A percentile compares a stretch with the other conserved stretches of the same genome.
Evolutionary conservation across 2,113 vertebrate genomes (phyloP).

Genomic region (Hyperopisus bebe): DNA sequence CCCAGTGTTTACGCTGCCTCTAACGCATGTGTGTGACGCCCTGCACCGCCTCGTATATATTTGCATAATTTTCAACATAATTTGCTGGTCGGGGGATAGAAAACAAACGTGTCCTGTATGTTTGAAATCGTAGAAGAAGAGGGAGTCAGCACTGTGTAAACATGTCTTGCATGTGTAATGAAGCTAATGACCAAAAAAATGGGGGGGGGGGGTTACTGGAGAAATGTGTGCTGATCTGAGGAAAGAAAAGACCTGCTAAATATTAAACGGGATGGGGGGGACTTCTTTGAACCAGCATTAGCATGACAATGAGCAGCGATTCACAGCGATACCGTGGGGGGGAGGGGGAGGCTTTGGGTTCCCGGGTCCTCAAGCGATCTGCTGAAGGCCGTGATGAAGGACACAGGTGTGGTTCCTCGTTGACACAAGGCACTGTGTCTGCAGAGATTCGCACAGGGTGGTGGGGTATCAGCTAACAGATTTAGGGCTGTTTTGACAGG

Average conservation of each 20-base stretch:
- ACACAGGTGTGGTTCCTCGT: constrained; percentile 7
- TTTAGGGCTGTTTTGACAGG: constrained; percentile 8
- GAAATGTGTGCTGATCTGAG: not conserved
- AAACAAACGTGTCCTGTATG: not conserved
- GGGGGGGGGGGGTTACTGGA: not conserved
- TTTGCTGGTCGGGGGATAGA: not conserved
- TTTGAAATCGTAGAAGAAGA: not conserved
- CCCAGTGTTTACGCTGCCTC: not conserved
- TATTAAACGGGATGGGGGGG: not conserved
- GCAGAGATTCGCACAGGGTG: not conserved
- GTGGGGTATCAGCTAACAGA: constrained; percentile 19
- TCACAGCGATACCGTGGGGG: constrained; percentile 7
- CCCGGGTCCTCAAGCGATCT: not conserved
- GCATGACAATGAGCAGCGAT: constrained; percentile 26
- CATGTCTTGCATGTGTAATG: not conserved
- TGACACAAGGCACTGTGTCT: constrained; percentile 9
- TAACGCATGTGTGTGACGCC: not conserved
- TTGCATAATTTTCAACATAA: constrained; percentile 8
- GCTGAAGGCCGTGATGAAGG: not conserved
- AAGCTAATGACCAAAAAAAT: not conserved
- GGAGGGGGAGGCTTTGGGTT: not conserved
- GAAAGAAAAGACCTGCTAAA: constrained; percentile 13
- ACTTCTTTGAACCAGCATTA: constrained; percentile 18
- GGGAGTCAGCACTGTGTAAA: not conserved
- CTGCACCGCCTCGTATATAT: not conserved